phyloP scores from a whole-genome alignment of 2,797 vertebrate genomes.

The Rousettus madagascariensis region DNA sequence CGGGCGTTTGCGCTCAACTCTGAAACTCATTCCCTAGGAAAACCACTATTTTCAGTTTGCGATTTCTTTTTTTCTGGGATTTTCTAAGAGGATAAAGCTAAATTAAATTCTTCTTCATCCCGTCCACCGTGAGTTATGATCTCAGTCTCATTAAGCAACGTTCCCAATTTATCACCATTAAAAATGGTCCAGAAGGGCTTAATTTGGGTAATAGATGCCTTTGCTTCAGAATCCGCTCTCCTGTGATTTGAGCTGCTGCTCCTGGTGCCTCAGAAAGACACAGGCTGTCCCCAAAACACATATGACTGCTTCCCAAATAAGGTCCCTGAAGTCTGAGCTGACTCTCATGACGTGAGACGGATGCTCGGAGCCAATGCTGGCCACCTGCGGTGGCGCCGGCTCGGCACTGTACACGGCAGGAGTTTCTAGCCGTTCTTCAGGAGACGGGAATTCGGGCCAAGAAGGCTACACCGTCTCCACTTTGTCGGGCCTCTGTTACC shows the following conservation, averaged over 20 bases:
- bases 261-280: background rate
- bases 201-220: slow-evolving; percentile 64
- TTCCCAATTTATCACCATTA: slow-evolving; percentile 76
- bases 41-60: slow-evolving; percentile 50
- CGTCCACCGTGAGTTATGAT: slow-evolving; percentile 65
- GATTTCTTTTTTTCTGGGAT: slow-evolving; percentile 49
- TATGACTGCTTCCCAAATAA: background rate
- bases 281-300: background rate
- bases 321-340: background rate
- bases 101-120: slow-evolving; percentile 66
- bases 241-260: background rate
- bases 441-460: background rate
- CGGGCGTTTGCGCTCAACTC: slow-evolving; percentile 57
- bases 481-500: background rate
- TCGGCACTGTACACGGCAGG: background rate
- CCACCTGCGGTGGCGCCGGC: background rate
- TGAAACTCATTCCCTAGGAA: slow-evolving; percentile 45
- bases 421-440: background rate
- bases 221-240: background rate
- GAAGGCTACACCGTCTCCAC: background rate
- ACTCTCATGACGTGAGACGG: background rate
- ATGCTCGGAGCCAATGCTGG: accelerated
- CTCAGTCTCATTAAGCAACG: slow-evolving; percentile 55
- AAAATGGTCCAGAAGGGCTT: slow-evolving; percentile 56
- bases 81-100: slow-evolving; percentile 61